Evolutionary conservation across 2,888 invertebrate species (phyloP).

Genomic region (Lathronympha strigana): DNA sequence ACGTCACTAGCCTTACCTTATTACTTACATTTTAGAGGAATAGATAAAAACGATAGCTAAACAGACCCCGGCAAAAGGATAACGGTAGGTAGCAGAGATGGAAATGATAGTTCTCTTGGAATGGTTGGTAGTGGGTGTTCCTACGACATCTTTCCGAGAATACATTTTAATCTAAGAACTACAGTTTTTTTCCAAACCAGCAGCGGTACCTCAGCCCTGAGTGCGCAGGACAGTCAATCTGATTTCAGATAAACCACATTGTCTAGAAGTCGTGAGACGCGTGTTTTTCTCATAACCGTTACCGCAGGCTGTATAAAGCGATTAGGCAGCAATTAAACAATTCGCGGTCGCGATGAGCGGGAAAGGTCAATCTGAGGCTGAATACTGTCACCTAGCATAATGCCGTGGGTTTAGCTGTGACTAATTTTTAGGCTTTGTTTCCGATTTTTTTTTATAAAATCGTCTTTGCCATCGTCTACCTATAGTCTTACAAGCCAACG

Average conservation of each 20-base stretch:
- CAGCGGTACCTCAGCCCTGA: conserved; percentile 6
- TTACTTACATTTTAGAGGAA: no score
- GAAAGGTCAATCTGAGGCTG: conserved; percentile 18
- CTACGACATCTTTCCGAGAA: no score
- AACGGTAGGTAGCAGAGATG: no score
- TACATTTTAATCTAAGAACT: no score
- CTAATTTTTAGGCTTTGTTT: not conserved
- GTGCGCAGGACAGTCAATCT: conserved; percentile 4
- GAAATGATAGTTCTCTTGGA: no score
- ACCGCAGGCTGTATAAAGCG: conserved; percentile 22
- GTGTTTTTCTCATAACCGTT: conserved; percentile 26
- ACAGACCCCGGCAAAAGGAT: no score
- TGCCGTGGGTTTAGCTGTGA: not conserved
- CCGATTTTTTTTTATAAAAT: no score
- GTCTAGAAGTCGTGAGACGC: conserved; percentile 29
- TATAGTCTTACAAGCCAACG: no score
- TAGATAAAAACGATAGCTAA: no score
- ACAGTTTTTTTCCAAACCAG: not conserved
- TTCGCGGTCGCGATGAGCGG: conserved; percentile 26
- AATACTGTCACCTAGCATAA: not conserved
- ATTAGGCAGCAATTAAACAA: conserved; percentile 29
- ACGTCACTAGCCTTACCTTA: no score
- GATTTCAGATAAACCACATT: conserved; percentile 31
- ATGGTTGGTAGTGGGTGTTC: no score
- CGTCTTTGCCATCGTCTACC: no score